Base-by-base conservation (phyloP, 2,113 vertebrate genomes). In the Corynorhinus townsendii region DNA sequence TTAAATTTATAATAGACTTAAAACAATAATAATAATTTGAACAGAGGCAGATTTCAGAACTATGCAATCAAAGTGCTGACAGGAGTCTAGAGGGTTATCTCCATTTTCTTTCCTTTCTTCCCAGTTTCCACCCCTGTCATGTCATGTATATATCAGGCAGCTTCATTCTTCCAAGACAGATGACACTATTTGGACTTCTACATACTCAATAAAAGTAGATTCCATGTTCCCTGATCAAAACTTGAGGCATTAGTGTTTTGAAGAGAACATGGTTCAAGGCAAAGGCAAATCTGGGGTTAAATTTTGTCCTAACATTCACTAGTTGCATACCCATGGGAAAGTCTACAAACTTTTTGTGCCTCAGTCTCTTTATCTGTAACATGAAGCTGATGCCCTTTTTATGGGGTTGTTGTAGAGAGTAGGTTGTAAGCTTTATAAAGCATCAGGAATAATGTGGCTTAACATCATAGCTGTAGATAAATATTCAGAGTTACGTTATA, bases 401-500 rank as follows among this genome's bases (percentile, higher is more conserved):
- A 4, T 33, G 80, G 16, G 30, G 22, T 33, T 95, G 12, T 28
- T 89, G 24, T 24, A 71, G 10, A 75, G n/a, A 75, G 76, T 68
- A 90, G 28, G n/a, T 71, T 85, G 56, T 40, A 87, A 80, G 73
- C 45, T 89, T 89, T 77, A 71, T 28, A 89, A 91, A 80, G 33
- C 19, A 80, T 91, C 52, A 83, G n/a, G n/a, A 95, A 84, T 45
- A 94, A 94, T 66, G 17, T 22, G 52, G 20, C 19, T 94, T 75
- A 95, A 85, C 28, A 69, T 77, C 66, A 86, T 11, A 94, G 20
- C 20, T 95, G 26, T 54, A 90, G 22, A 71, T 86, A 93, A 93
- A 90, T 86, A 83, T 91, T 86, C 86, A 96, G 90, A 73, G 80
- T 92, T 81, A 73, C 77, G 15, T 75, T 76, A 93, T 45, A 84